A percentile compares a stretch with the other conserved stretches of the same genome.
phyloP scores from a whole-genome alignment of 2,888 invertebrate genomes.

The Stenchaetothrips biformis region DNA sequence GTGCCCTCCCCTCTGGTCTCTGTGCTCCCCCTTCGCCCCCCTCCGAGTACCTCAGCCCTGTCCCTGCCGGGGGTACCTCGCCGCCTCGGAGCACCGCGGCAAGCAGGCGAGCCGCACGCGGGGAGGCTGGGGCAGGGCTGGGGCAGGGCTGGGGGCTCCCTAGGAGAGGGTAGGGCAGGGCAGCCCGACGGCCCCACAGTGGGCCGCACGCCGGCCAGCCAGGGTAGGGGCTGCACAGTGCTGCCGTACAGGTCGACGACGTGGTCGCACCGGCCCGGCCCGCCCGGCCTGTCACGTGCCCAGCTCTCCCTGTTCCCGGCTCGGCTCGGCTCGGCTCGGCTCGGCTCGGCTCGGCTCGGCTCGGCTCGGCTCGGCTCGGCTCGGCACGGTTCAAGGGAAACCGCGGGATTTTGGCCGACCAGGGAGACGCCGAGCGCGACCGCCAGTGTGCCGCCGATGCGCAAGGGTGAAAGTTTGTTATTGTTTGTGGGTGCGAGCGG shows the following conservation, averaged over 20 bases:
- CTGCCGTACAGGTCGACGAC: too few species aligned
- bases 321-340: background rate
- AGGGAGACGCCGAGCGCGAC: background rate
- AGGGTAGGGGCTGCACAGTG: background rate
- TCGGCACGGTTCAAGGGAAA: background rate
- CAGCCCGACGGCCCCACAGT: background rate
- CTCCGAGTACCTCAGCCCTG: background rate
- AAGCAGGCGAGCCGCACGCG: too few species aligned
- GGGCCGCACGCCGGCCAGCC: background rate
- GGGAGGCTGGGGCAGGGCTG: background rate
- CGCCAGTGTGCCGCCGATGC: constrained; percentile 13
- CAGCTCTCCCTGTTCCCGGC: background rate
- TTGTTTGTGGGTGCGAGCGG: background rate
- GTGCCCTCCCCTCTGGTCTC: too few species aligned
- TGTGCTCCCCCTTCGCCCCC: background rate
- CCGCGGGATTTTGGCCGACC: constrained; percentile 19
- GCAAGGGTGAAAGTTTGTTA: constrained; percentile 16
- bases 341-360: background rate
- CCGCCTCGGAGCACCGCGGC: background rate
- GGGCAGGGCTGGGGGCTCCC: background rate
- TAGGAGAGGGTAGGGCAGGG: background rate
- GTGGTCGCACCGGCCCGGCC: too few species aligned
- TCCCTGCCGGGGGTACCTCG: background rate
- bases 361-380: constrained; percentile 14
- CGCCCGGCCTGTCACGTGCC: background rate